Percentiles rank a stretch among this genome's conserved stretches.
phyloP scores from a whole-genome alignment of 1,140 invertebrate species.

The Callitettix versicolor region DNA sequence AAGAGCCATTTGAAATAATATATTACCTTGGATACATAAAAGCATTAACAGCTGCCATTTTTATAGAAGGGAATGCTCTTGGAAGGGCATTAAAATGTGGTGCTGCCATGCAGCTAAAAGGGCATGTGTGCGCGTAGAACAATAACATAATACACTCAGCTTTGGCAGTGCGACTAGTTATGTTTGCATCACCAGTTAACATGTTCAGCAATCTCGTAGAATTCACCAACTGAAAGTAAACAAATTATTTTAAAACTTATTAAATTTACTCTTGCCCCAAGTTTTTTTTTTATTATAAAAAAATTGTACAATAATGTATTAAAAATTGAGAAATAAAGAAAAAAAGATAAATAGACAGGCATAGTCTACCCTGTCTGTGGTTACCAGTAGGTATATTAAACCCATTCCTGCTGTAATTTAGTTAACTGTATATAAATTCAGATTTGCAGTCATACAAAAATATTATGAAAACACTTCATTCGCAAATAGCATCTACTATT shows the following conservation, averaged over 20 bases:
- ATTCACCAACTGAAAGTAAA: conserved; percentile 40
- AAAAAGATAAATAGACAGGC: background rate
- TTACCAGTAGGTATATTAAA: too few relatives aligned
- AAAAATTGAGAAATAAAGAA: too few relatives aligned
- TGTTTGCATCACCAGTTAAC: conserved; percentile 40
- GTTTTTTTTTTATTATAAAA: too few relatives aligned
- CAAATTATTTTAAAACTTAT: background rate
- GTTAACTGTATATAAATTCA: too few relatives aligned
- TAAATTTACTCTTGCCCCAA: too few relatives aligned
- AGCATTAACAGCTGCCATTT: conserved; percentile 83
- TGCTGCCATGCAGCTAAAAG: conserved; percentile 80
- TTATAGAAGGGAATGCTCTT: conserved; percentile 72
- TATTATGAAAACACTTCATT: too few relatives aligned
- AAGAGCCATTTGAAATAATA: conserved; percentile 11
- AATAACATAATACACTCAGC: conserved; percentile 71
- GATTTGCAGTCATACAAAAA: too few relatives aligned
- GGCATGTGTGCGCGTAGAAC: conserved; percentile 83
- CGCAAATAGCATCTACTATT: too few relatives aligned
- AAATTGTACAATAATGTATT: too few relatives aligned
- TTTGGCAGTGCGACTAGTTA: conserved; percentile 37
- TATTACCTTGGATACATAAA: conserved; percentile 61
- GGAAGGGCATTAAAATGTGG: conserved; percentile 83
- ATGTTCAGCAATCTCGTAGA: conserved; percentile 41
- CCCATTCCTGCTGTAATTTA: too few relatives aligned
- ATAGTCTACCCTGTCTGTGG: background rate